These are phyloP conservation scores for Chymomyza fuscimana DNA, from an alignment of 2,888 invertebrate genomes.

Conservation along the genomic window DNA sequence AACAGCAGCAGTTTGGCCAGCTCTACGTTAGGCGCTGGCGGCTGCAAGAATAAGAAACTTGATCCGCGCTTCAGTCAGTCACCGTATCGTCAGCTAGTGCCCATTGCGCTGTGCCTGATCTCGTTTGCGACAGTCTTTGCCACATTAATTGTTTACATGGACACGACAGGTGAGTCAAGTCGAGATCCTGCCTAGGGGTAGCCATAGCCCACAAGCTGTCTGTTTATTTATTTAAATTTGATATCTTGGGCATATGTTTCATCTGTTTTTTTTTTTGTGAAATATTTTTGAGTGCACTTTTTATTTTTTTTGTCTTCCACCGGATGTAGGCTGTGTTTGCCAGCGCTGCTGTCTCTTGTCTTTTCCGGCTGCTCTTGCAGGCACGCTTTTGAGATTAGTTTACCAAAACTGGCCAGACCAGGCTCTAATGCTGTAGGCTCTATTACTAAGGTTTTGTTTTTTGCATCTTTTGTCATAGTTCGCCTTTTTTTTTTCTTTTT, in stretches of 20 bases:
- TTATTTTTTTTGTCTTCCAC: slow-evolving; percentile 38
- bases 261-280: slow-evolving; percentile 9
- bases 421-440: slow-evolving; percentile 21
- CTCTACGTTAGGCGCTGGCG: slow-evolving; percentile 31
- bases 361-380: slow-evolving; percentile 32
- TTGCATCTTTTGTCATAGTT: slow-evolving; percentile 65
- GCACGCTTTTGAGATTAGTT: slow-evolving; percentile 75
- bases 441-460: slow-evolving; percentile 21
- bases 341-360: slow-evolving; percentile 33
- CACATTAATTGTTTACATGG: slow-evolving; percentile 88
- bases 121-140: slow-evolving; percentile 91
- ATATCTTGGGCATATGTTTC: slow-evolving; percentile 2
- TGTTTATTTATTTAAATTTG: slow-evolving; percentile 28
- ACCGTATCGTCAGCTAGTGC: slow-evolving; percentile 81
- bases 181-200: neutral
- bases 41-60: slow-evolving; percentile 78
- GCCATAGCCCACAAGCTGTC: slow-evolving; percentile 3
- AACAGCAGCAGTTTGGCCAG: slow-evolving; percentile 27
- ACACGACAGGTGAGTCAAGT: slow-evolving; percentile 85
- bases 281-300: slow-evolving; percentile 24
- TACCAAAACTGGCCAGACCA: slow-evolving; percentile 38
- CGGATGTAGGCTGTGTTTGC: slow-evolving; percentile 73
- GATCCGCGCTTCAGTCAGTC: slow-evolving; percentile 78
- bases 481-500: no score
- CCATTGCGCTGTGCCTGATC: slow-evolving; percentile 86